These are phyloP conservation scores for Enteromius mattozi DNA, from an alignment of 2,797 vertebrate genomes.

Conservation along the genomic window DNA sequence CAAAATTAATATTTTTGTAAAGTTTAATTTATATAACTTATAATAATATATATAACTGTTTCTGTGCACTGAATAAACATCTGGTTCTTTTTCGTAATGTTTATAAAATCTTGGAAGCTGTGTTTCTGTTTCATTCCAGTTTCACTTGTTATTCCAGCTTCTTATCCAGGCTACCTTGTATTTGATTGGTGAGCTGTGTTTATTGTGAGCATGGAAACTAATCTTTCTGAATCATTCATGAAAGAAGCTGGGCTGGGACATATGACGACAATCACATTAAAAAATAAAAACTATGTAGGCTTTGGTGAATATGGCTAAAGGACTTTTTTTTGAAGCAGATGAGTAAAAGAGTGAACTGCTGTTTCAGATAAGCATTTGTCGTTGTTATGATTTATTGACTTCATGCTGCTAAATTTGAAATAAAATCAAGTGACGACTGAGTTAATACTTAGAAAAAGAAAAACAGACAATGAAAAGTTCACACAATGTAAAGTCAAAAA, in stretches of 20 bases:
- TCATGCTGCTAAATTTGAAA: neutral
- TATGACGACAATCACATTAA: neutral
- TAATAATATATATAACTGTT: neutral
- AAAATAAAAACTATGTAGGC: neutral
- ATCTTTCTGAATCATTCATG: conserved; percentile 4
- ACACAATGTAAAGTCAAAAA: neutral
- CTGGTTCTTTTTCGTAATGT: neutral
- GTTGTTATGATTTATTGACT: neutral
- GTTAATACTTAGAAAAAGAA: neutral
- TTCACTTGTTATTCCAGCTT: neutral
- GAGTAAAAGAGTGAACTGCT: neutral
- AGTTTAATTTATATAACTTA: neutral
- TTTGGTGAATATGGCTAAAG: neutral
- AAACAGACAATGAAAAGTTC: neutral
- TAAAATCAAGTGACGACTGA: neutral
- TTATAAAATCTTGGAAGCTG: neutral
- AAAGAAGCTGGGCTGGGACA: neutral
- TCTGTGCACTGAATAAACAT: neutral
- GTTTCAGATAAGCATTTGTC: neutral
- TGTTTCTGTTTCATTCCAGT: neutral
- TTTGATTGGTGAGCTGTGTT: neutral
- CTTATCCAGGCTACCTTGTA: neutral
- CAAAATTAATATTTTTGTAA: neutral
- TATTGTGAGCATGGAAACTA: conserved; percentile 3
- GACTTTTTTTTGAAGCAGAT: neutral